Evolutionary conservation across 2,797 vertebrate species (phyloP).

Genomic region (Platyrinchus mystaceus): DNA sequence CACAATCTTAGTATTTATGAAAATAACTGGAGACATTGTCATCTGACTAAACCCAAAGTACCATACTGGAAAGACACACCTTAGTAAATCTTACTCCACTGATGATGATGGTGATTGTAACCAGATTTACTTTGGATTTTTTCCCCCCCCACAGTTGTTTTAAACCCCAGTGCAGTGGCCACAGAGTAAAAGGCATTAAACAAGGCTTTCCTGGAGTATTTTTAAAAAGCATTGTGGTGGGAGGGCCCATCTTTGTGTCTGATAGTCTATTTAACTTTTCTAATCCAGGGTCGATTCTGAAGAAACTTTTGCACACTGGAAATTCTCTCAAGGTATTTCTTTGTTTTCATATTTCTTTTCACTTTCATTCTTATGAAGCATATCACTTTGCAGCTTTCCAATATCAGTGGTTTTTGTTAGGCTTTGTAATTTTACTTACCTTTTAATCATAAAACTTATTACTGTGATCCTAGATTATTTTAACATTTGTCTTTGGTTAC

Average conservation of each 20-base stretch:
- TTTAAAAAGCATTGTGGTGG: no score
- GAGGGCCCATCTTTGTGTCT: background rate
- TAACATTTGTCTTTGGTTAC: background rate
- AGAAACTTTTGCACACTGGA: constrained; percentile 99
- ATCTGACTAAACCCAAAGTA: background rate
- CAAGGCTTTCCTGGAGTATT: background rate
- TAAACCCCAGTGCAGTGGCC: rapidly evolving
- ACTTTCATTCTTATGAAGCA: background rate
- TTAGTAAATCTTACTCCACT: background rate
- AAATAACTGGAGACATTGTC: background rate
- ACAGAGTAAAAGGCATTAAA: background rate
- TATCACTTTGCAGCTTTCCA: background rate
- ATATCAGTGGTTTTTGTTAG: background rate
- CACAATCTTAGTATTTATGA: background rate
- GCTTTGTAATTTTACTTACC: background rate
- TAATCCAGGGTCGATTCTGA: constrained; percentile 91
- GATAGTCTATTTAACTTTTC: constrained; percentile 19
- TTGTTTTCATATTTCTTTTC: background rate
- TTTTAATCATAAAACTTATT: background rate
- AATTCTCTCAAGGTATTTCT: constrained; percentile 93
- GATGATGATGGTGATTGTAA: background rate
- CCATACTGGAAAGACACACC: background rate
- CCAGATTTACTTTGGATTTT: background rate
- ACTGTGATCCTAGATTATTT: background rate
- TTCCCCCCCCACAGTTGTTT: background rate